Evolutionary conservation across 2,888 invertebrate genomes (phyloP).

Genomic region (Perizoma affinitatum): DNA sequence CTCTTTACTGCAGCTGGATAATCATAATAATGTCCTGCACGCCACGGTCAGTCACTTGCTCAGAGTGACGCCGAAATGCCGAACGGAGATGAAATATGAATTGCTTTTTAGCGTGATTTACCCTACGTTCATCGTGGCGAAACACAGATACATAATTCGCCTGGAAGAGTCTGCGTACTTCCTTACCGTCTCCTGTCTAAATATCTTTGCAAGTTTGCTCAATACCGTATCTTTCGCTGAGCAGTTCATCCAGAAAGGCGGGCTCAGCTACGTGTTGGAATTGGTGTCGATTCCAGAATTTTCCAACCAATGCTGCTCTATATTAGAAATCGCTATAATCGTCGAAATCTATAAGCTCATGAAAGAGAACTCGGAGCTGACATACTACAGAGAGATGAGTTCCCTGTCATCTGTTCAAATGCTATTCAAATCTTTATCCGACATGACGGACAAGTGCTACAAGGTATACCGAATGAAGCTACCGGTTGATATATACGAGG

Average conservation of each 20-base stretch:
- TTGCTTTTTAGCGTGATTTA: slow-evolving; percentile 85
- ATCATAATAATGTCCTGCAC: slow-evolving; percentile 80
- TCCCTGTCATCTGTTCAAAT: slow-evolving; percentile 72
- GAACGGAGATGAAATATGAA: slow-evolving; percentile 81
- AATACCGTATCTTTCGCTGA: slow-evolving; percentile 83
- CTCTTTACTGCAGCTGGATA: slow-evolving; percentile 81
- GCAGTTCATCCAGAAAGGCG: slow-evolving; percentile 83
- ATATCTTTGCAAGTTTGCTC: slow-evolving; percentile 84
- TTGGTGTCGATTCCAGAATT: slow-evolving; percentile 81
- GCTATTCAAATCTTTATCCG: slow-evolving; percentile 69
- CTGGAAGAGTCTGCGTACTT: slow-evolving; percentile 81
- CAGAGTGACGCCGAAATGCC: slow-evolving; percentile 82
- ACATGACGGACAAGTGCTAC: slow-evolving; percentile 67
- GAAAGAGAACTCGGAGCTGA: slow-evolving; percentile 60
- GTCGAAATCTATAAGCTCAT: slow-evolving; percentile 83
- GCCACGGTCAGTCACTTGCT: slow-evolving; percentile 84
- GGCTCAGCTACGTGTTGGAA: slow-evolving; percentile 82
- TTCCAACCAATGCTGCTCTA: slow-evolving; percentile 83
- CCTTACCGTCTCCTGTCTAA: slow-evolving; percentile 84
- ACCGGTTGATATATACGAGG: slow-evolving; percentile 57
- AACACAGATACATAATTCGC: slow-evolving; percentile 74
- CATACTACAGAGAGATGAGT: slow-evolving; percentile 64
- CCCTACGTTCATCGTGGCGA: slow-evolving; percentile 84
- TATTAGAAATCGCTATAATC: slow-evolving; percentile 85
- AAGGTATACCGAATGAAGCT: slow-evolving; percentile 65